phyloP scores from a whole-genome alignment of 2,888 invertebrate genomes.

The Meteorus cinctellus region DNA sequence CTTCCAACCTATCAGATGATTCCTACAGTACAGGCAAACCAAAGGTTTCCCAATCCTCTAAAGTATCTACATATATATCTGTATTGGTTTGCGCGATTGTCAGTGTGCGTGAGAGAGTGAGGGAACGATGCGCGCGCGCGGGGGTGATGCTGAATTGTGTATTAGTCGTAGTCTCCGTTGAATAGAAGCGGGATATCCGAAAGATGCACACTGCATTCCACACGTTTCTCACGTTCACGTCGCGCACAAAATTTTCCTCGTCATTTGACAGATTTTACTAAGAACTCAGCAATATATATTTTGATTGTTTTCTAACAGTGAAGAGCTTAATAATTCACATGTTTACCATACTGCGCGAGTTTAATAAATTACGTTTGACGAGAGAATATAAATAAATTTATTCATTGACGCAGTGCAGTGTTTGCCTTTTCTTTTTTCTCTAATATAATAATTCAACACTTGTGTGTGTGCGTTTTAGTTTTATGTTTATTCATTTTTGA shows the following conservation, averaged over 20 bases:
- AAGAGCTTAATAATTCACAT: no score
- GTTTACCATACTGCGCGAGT: no score
- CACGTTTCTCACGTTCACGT: conserved; percentile 29
- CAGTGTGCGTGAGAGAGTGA: not conserved
- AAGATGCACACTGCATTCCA: conserved; percentile 33
- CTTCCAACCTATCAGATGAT: conserved; percentile 32
- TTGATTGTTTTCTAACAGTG: no score
- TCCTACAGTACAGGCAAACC: conserved; percentile 20
- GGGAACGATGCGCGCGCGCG: conserved; percentile 9
- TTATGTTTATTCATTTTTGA: not conserved
- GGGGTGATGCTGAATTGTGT: conserved; percentile 26
- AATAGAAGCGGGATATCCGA: not conserved
- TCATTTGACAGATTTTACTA: not conserved
- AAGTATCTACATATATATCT: not conserved
- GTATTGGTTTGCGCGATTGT: not conserved
- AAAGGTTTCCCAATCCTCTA: conserved; percentile 1
- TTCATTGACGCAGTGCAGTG: conserved; percentile 11
- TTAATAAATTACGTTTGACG: no score
- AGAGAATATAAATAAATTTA: not conserved
- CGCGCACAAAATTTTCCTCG: conserved; percentile 14
- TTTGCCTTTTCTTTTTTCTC: not conserved
- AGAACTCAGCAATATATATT: not conserved
- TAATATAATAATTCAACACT: not conserved
- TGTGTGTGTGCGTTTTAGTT: not conserved
- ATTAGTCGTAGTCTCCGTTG: not conserved